Evolutionary conservation across 2,113 vertebrate species (phyloP), one percentile per base, ranked within the genome.

Genomic region (Acanthochromis polyacanthus): DNA sequence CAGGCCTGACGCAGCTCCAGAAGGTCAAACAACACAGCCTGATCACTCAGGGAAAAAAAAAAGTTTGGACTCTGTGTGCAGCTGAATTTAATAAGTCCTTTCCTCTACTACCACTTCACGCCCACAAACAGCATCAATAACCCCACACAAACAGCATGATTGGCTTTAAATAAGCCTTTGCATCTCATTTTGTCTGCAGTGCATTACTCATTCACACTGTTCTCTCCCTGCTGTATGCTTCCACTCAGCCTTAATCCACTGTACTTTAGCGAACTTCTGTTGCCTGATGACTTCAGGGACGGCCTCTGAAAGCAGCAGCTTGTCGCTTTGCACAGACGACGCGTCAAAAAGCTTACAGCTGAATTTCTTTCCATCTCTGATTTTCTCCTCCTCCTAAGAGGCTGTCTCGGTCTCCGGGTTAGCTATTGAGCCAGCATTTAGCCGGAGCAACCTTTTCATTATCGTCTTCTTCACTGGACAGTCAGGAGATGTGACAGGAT

Each of bases 381-480:
- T 40, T 68, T 36, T 66, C 48, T 75, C 20, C 10, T 56, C 53
- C 14, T 56, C 53, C 46, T 63, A 46, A 67, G 60, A 79, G 71
- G 22, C 78, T 36, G 25, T 36, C 40, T 62, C 75, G 73, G 85
- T 72, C 81, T 32, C 74, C 78, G 81, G 78, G 79, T 83, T 65
- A 79, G 66, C 62, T 60, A 25, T 50, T 45, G 70, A 71, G 61
- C 87, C 82, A 87, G 78, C 79, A 30, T 82, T 78, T 66, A 58
- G 66, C 71, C 56, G 9, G 48, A 43, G 43, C 57, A n/a, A 52
- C 22, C 53, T 48, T 69, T 67, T 57, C 51, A 78, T 84, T 51
- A 78, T 82, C 50, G 43, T 81, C 55, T 43, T 57, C 53, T 58
- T 28, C 19, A 59, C 36, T 23, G 57, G 64, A 64, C 48, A 25